These are phyloP conservation scores for Dysdera silvatica DNA, from an alignment of 1,140 invertebrate genomes.

Conservation along the genomic window DNA sequence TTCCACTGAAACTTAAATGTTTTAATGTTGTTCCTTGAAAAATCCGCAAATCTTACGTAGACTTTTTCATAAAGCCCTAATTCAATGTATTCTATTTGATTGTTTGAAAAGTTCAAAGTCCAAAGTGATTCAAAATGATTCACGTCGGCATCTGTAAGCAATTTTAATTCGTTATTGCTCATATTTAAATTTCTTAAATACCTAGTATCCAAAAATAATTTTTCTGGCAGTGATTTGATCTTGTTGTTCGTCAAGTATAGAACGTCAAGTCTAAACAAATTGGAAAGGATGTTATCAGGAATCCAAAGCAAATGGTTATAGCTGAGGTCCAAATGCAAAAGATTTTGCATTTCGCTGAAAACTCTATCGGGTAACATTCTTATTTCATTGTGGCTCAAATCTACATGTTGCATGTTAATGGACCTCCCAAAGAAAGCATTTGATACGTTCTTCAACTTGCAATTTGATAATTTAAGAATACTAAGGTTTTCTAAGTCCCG, in stretches of 20 bases:
- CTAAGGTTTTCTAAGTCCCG: not conserved
- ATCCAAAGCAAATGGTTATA: too few relatives aligned
- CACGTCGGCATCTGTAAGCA: not conserved
- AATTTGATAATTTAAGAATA: not conserved
- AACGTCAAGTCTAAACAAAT: too few relatives aligned
- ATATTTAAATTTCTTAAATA: not conserved
- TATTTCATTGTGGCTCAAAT: too few relatives aligned
- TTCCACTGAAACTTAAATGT: constrained; percentile 3
- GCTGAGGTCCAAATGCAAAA: too few relatives aligned
- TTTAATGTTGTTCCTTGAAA: constrained; percentile 2
- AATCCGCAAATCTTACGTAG: not conserved
- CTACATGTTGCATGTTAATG: too few relatives aligned
- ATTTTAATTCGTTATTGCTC: not conserved
- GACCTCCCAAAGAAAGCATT: too few relatives aligned
- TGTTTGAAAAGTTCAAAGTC: not conserved
- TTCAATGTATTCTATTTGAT: not conserved
- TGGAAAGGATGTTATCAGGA: too few relatives aligned
- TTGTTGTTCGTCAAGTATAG: too few relatives aligned
- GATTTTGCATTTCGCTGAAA: too few relatives aligned
- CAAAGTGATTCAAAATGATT: not conserved
- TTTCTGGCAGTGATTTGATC: too few relatives aligned
- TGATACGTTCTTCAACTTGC: not conserved
- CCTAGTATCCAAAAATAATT: not conserved
- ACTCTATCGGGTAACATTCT: too few relatives aligned
- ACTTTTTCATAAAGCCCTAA: not conserved